Base-by-base conservation (phyloP, 1,140 invertebrate genomes). In the Hyphantria cunea region DNA sequence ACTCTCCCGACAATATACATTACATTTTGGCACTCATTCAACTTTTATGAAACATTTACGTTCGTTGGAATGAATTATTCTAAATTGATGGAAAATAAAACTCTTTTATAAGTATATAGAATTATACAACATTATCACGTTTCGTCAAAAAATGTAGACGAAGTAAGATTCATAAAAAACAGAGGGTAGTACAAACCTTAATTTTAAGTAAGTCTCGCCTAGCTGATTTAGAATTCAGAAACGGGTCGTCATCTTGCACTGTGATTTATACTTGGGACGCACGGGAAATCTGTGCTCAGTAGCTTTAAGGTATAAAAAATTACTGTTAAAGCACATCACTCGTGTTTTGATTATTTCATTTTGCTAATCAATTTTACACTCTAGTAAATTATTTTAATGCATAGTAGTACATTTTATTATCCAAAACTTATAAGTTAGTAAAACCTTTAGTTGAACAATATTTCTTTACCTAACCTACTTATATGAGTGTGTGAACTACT, bases 201-300 rank as follows among this genome's bases (percentile, higher is more conserved):
- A 61, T 61, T 61, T 61, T 45, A 61, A 61, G 45, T 66, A 68
- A 55, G 61, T 65, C 61, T 70, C 41, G 48, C 14, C 48, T 25
- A 53, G 64, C 72, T 82, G 70, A 78, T 80, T 52, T 70, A 76
- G 60, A 77, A 84, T 84, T 84, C 75, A 78, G 69, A 34, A 72
- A 70, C 56, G 61, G 64, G 49, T 62, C 73, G 68, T 76, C 75
- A 75, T 55, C 73, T 81, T 73, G 69, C 17, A 48, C 56, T 42
- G 68, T 78, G 75, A 81, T 84, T 81, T 81, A 78, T 77, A 62
- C 69, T 62, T 62, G 56, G 45, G 55, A 66, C 73, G 72, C 62
- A 65, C 50, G 31, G 52, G 45, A 55, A 54, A 52, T 53, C 53
- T 53, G 32, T 53, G 44, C 47, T 8, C 34, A 34, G 41, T 58